Conservation (phyloP, 2,888 invertebrate species). For the Eumerus sabulonum region DNA sequence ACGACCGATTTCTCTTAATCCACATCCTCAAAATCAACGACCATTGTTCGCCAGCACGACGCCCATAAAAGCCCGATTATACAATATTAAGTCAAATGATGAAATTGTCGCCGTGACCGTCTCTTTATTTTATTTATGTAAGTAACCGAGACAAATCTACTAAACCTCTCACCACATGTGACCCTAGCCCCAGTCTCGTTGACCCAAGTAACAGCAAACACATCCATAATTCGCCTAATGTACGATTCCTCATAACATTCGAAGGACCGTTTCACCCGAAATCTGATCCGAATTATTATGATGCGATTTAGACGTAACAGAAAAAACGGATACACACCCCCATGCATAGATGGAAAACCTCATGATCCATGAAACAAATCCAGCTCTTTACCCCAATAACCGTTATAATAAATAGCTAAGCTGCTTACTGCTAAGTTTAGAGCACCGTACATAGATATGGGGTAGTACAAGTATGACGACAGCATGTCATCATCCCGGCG, state of each 20-base stretch:
- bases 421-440: slow-evolving; percentile 60
- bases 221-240: slow-evolving; percentile 50
- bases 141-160: slow-evolving; percentile 68
- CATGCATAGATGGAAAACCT: slow-evolving; percentile 26
- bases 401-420: slow-evolving; percentile 67
- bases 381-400: slow-evolving; percentile 49
- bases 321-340: slow-evolving; percentile 9
- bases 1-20: too few species aligned
- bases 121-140: slow-evolving; percentile 61
- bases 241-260: slow-evolving; percentile 57
- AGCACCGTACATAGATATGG: slow-evolving; percentile 21
- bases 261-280: slow-evolving; percentile 68
- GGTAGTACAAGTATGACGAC: too few species aligned
- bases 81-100: too few species aligned
- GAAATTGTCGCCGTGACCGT: slow-evolving; percentile 42
- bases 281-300: slow-evolving; percentile 67
- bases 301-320: slow-evolving; percentile 55
- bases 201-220: slow-evolving; percentile 47
- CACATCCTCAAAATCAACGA: too few species aligned
- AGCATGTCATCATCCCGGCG: neutral
- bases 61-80: neutral
- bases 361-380: slow-evolving; percentile 63
- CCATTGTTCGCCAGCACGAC: too few species aligned
- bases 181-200: slow-evolving; percentile 12
- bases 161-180: slow-evolving; percentile 56